These are phyloP conservation scores for Paraescarpia echinospica DNA, from an alignment of 1,140 invertebrate species.

Conservation along the genomic window DNA sequence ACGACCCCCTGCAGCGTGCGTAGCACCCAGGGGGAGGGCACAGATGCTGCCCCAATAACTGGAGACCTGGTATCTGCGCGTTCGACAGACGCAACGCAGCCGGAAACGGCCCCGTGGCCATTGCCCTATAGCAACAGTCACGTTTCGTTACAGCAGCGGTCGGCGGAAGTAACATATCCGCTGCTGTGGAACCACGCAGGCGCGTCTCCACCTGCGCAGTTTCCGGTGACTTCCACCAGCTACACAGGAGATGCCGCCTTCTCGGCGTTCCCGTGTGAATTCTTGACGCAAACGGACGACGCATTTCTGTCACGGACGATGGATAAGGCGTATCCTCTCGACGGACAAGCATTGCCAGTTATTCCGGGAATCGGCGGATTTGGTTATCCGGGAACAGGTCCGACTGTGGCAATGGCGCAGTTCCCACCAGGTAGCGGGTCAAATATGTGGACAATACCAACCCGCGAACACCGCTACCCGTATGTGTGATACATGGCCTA, in stretches of 20 bases:
- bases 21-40: neutral
- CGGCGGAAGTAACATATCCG: neutral
- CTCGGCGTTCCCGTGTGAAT: neutral
- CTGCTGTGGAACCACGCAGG: neutral
- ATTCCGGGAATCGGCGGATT: neutral
- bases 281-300: neutral
- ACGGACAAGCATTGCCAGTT: neutral
- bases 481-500: neutral
- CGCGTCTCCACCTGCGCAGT: neutral
- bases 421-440: neutral
- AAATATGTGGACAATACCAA: neutral
- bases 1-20: conserved; percentile 14
- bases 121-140: neutral
- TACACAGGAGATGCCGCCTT: neutral
- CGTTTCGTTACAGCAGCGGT: neutral
- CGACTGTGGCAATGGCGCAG: neutral
- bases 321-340: neutral
- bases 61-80: neutral
- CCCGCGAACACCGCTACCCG: neutral
- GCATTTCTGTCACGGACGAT: neutral
- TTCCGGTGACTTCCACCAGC: neutral
- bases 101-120: neutral
- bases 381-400: neutral
- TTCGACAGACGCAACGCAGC: neutral
- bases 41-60: neutral